phyloP scores from a whole-genome alignment of 2,797 vertebrate species.

The Phoeniculus purpureus region DNA sequence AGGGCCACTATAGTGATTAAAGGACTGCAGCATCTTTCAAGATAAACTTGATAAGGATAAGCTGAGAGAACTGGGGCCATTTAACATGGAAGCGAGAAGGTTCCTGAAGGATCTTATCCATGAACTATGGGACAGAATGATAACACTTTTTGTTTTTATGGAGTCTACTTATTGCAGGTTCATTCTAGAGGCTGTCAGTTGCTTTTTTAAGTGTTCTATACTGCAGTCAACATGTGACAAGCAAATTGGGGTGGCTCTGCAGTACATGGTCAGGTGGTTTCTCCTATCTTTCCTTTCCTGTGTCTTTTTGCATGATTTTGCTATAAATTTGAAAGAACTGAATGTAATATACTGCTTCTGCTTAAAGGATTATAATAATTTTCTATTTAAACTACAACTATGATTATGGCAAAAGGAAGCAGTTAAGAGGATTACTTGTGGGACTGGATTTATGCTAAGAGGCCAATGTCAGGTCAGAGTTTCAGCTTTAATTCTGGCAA shows the following conservation, averaged over 20 bases:
- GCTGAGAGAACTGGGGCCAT: too few species aligned
- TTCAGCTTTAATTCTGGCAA: background rate
- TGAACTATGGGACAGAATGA: too few species aligned
- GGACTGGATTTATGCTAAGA: background rate
- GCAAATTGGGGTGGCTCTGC: background rate
- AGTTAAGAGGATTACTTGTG: conserved; percentile 35
- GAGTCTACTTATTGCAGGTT: background rate
- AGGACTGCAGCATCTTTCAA: too few species aligned
- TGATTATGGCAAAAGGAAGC: background rate
- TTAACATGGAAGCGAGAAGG: too few species aligned
- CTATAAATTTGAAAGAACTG: background rate
- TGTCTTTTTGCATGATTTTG: background rate
- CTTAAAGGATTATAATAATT: conserved; percentile 21
- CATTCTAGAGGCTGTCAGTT: background rate
- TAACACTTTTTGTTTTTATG: background rate
- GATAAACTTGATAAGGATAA: too few species aligned
- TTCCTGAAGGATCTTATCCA: too few species aligned
- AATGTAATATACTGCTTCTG: background rate
- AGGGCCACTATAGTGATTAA: too few species aligned
- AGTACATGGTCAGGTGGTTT: background rate
- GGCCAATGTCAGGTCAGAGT: background rate
- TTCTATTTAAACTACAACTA: background rate
- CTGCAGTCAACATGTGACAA: background rate
- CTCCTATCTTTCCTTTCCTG: background rate
- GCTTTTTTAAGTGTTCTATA: background rate